Conservation (phyloP, 2,888 invertebrate genomes). For the Drosophila greeni region DNA sequence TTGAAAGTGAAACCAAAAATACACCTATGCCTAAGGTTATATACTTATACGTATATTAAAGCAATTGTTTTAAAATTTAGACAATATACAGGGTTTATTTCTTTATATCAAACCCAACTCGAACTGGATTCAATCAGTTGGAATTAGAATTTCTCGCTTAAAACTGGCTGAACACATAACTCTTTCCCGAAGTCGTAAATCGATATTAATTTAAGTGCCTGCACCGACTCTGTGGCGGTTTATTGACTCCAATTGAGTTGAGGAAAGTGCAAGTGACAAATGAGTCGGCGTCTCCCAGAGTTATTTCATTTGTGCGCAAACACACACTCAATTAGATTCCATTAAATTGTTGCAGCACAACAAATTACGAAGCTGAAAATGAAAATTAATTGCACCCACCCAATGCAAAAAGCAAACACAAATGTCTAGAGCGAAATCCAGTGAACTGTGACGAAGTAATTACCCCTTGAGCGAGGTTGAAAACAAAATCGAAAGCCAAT, state of each 20-base stretch:
- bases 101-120: slow-evolving; percentile 3
- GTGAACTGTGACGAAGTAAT: slow-evolving; percentile 50
- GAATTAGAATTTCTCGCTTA: slow-evolving; percentile 1
- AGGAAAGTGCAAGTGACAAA: slow-evolving; percentile 50
- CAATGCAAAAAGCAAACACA: slow-evolving; percentile 18
- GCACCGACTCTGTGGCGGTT: slow-evolving; percentile 17
- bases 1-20: slow-evolving; percentile 35
- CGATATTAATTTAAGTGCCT: slow-evolving; percentile 23
- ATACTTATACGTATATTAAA: slow-evolving; percentile 1
- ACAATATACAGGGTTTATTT: background rate
- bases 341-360: slow-evolving; percentile 47
- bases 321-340: slow-evolving; percentile 51
- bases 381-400: slow-evolving; percentile 53
- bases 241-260: slow-evolving; percentile 45
- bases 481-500: slow-evolving; percentile 29
- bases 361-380: slow-evolving; percentile 34
- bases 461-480: slow-evolving; percentile 14
- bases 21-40: background rate
- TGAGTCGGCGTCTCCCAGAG: slow-evolving; percentile 7
- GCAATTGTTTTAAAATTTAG: background rate
- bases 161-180: slow-evolving; percentile 13
- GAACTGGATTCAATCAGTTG: slow-evolving; percentile 13
- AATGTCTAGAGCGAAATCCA: slow-evolving; percentile 43
- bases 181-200: slow-evolving; percentile 14
- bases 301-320: slow-evolving; percentile 32